Evolutionary conservation across 2,797 vertebrate species (phyloP), one percentile per base, ranked within the genome.

Genomic region (Lacerta bilineata): DNA sequence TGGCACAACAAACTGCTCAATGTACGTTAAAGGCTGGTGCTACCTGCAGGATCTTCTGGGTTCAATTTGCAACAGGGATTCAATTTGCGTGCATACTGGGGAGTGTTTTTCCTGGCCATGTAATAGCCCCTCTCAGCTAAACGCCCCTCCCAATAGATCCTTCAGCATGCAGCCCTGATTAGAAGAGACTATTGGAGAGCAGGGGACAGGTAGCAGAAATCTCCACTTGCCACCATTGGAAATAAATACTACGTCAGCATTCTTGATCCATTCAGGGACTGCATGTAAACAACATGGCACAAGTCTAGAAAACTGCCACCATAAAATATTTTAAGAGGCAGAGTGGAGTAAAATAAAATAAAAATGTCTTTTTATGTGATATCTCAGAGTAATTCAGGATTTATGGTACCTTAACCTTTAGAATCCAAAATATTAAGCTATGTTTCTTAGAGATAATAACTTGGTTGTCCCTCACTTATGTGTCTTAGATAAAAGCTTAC

Each of bases 371-470:
- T 97, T 96, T 96, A 97, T 97, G 96, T 97, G 97, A 97, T 97
- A 97, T 97, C 96, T 96, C 95, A 95, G 96, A 97, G 97, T 97
- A 97, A 97, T 97, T 97, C 95, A 97, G 96, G 96, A 97, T 97
- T 98, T 97, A 97, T 97, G 93, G 92, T 96, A 97, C 95, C 97
- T 97, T 97, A 97, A 97, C 97, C 97, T 97, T 97, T 97, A 97
- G 97, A 97, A 97, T 97, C 97, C 97, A 97, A 97, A 97, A 97
- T 97, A 97, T 97, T 97, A 97, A 97, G 96, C 96, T 97, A 97
- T 97, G 97, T 97, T 97, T 97, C 96, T 97, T 97, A 96, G 96
- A 97, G 97, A 97, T 97, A 97, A 97, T 97, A 98, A 97, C 97
- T 97, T 92, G 96, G 96, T 97, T 97, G 96, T 97, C 97, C 96